Base-by-base conservation (phyloP, 2,888 invertebrate genomes). In the Apamea anceps region DNA sequence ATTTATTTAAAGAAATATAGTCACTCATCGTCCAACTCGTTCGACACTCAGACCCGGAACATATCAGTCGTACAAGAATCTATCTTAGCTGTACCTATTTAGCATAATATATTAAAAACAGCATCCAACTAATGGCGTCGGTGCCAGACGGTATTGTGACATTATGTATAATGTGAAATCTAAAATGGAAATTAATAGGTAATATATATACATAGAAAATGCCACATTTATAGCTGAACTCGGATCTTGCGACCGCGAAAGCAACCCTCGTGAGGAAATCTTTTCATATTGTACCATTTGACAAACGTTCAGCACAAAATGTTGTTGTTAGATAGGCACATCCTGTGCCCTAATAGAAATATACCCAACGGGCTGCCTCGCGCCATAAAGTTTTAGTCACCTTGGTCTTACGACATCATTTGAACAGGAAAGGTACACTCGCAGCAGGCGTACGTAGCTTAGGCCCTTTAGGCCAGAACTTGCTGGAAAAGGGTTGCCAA, bases 161-260 rank as follows among this genome's bases (percentile, higher is more conserved):
- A 79, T 66, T 66, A n/a, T 21, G 32, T 32, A 13, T 42, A 54
- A 32, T 0, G 42, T 77, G 18, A n/a, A 77, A 65, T 57, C 21
- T 7, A 62, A 60, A 28, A 37, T 15, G 42, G 7, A 75, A 25
- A 45, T 77, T 75, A 32, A 25, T 72, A 10, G 42, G 42, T 75
- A 72, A 51, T 51, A 28, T 21, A 75, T 75, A 75, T 42, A 54
- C 42, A 75, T 75, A 75, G 51, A 75, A 7, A 75, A 76, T 42
- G 42, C 42, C 18, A 45, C 12, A 28, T 75, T n/a, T 42, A 32
- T 45, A 57, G 18, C 32, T 25, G 25, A 32, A 57, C 45, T 77
- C 45, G 28, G 42, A 77, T 32, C 8, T 57, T 54, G 32, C 32
- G 15, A 57, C 6, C 5, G 71, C 10, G 25, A 32, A 10, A 57